Percentiles rank a stretch among this genome's conserved stretches.
These are phyloP conservation scores for Martes flavigula DNA, from an alignment of 2,797 vertebrate genomes.

Conservation along the genomic window DNA sequence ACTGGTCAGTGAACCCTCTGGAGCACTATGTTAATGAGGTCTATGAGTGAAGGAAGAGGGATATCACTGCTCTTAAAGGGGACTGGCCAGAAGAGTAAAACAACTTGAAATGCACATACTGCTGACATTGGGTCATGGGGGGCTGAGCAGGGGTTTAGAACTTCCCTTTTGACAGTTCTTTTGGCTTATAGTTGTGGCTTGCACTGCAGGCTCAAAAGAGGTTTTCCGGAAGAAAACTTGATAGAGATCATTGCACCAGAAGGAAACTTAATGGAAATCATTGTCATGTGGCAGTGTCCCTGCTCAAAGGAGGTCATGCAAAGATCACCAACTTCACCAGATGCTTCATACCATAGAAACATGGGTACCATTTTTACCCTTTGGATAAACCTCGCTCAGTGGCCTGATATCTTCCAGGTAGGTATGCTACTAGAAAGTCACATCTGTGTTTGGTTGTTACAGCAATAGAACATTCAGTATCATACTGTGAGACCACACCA, in stretches of 20 bases:
- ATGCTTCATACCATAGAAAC: neutral
- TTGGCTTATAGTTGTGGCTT: neutral
- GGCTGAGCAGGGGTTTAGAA: neutral
- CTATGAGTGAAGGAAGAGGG: accelerated
- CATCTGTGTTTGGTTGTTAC: neutral
- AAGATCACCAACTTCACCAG: neutral
- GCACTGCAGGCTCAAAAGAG: neutral
- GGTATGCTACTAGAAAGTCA: neutral
- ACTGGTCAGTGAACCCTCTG: neutral
- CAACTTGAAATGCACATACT: neutral
- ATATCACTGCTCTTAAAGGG: neutral
- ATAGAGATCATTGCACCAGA: neutral
- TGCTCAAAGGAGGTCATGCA: neutral
- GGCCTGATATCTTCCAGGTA: neutral
- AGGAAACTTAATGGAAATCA: neutral
- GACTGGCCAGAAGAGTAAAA: neutral
- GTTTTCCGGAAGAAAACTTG: neutral
- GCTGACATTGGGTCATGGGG: neutral
- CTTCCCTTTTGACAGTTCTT: neutral
- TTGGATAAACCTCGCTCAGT: neutral
- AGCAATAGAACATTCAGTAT: neutral
- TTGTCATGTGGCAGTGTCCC: neutral
- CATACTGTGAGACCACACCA: neutral
- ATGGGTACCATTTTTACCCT: neutral
- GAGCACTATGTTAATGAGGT: neutral